Percentiles rank a stretch among this genome's conserved stretches.
Conservation (phyloP, 2,113 vertebrate species). For the Ammodytes dubius region DNA sequence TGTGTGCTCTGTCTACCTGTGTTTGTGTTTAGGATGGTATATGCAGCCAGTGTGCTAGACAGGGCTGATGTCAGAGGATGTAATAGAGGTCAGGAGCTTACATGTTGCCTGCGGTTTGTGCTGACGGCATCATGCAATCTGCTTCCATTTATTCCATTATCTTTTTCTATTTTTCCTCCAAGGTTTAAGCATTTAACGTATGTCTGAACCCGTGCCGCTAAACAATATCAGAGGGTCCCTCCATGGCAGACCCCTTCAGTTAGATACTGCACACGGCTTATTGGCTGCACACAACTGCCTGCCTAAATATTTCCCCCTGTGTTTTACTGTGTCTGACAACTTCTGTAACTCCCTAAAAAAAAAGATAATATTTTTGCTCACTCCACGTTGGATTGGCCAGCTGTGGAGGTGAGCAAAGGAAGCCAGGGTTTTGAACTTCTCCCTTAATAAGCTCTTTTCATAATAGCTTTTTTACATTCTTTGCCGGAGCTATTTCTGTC, state of each 20-base stretch:
- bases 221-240: conserved; percentile 64
- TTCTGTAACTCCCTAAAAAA: not conserved
- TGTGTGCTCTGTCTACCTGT: not conserved
- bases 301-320: conserved; percentile 3
- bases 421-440: not conserved
- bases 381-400: not conserved
- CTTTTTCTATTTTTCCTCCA: conserved; percentile 62
- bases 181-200: conserved; percentile 77
- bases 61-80: conserved; percentile 63
- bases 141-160: conserved; percentile 81
- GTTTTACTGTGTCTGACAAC: not conserved
- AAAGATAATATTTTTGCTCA: not conserved
- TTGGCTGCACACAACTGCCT: conserved; percentile 1
- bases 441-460: not conserved
- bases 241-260: conserved; percentile 63
- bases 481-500: not conserved
- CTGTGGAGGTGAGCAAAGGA: not conserved
- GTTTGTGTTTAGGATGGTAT: conserved; percentile 43
- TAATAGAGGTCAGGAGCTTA: conserved; percentile 79
- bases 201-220: conserved; percentile 69
- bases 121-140: conserved; percentile 78
- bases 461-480: not conserved
- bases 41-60: conserved; percentile 31
- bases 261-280: conserved; percentile 28
- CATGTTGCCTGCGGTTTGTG: conserved; percentile 72